Base-by-base conservation (phyloP, 2,888 invertebrate species). In the Tinea trinotella region DNA sequence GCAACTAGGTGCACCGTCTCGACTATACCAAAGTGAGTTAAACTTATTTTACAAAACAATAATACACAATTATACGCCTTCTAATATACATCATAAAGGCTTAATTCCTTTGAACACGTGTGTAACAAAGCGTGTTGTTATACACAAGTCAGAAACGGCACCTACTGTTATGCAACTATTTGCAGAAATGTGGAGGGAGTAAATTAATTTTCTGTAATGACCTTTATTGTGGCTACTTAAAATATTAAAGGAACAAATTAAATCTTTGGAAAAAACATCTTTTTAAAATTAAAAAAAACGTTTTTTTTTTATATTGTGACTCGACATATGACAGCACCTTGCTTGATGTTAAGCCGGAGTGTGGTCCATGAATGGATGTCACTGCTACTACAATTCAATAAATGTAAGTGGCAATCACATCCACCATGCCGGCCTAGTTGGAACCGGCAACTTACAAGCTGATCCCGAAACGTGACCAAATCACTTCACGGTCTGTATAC, bases 1-100 rank as follows among this genome's bases (percentile, higher is more conserved):
- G 50, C 50, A 50, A 13, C 24, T 7, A n/a, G 24, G 18, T 50
- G 50, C 46, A 46, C 46, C 46, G 46, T 19, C 46, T 46, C 19
- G 18, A 10, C 46, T 46, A 46, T 30, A 30, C 30, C 30, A 30
- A 30, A 30, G 30, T n/a, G 7, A 30, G 30, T 30, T 30, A 10
- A 30, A 30, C 30, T 30, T n/a, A 7, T 10, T 7, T 10, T n/a
- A 30, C n/a, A 30, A n/a, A 30, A 30, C 30, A 4, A 30, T 4
- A 30, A 30, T n/a, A 30, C 30, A 30, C 30, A 30, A 30, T 30
- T 10, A 10, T 30, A 7, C 1, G 30, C 30, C n/a, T n/a, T 30
- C n/a, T 30, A 10, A 10, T n/a, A 15, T 13, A 40, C 15, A 7
- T 2, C 2, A 7, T 40, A 40, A 40, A 12, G 15, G 13, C 40